These are phyloP conservation scores for Chymomyza procnemis DNA, from an alignment of 2,888 invertebrate species.

Conservation along the genomic window DNA sequence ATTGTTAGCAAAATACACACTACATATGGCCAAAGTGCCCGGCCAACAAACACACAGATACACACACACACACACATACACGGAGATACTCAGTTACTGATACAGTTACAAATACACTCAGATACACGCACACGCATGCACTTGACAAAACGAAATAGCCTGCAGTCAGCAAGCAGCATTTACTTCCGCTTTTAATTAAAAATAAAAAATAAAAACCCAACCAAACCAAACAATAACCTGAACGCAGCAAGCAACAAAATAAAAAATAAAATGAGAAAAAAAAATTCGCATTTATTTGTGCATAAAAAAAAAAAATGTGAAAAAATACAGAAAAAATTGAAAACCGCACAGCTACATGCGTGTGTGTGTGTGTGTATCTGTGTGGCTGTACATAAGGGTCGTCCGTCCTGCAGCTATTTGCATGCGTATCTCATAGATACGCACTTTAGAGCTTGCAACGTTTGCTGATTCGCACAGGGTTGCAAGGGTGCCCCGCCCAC, in stretches of 20 bases:
- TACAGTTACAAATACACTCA: slow-evolving; percentile 1
- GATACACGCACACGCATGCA: slow-evolving; percentile 37
- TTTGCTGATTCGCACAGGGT: not conserved
- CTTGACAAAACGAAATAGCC: slow-evolving; percentile 44
- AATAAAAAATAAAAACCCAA: slow-evolving; percentile 61
- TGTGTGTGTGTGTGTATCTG: slow-evolving; percentile 13
- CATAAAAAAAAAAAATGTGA: slow-evolving; percentile 53
- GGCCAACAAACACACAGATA: slow-evolving; percentile 29
- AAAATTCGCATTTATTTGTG: slow-evolving; percentile 70
- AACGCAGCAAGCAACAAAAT: slow-evolving; percentile 32
- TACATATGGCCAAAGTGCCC: slow-evolving; percentile 69
- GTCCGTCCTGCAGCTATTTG: slow-evolving; percentile 42
- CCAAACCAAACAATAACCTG: slow-evolving; percentile 68
- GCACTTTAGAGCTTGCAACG: slow-evolving; percentile 52
- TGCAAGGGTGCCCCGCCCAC: slow-evolving; percentile 3
- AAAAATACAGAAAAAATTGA: slow-evolving; percentile 47
- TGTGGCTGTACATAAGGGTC: slow-evolving; percentile 44
- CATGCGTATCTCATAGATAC: slow-evolving; percentile 67
- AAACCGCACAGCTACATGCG: slow-evolving; percentile 62
- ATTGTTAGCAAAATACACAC: slow-evolving; percentile 70
- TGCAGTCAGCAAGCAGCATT: slow-evolving; percentile 46
- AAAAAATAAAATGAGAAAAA: slow-evolving; percentile 36
- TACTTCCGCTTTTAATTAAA: slow-evolving; percentile 74
- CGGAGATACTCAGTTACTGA: too few species aligned
- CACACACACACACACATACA: slow-evolving; percentile 9